Conservation (phyloP, 2,888 invertebrate species). For the Megastigmus dorsalis region DNA sequence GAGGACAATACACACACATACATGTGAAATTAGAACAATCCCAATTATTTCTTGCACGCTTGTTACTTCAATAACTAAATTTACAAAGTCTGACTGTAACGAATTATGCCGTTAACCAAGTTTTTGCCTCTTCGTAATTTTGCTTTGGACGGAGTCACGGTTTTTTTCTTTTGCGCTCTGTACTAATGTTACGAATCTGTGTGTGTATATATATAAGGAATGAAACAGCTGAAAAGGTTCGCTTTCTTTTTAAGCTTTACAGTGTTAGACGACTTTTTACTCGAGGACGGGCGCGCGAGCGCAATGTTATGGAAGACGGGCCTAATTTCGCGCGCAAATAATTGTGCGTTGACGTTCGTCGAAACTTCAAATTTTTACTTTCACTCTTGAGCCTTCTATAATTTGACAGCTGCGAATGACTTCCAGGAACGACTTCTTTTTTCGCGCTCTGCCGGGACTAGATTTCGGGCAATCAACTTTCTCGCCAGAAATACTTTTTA, state of each 20-base stretch:
- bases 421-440: slow-evolving; percentile 41
- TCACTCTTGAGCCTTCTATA: slow-evolving; percentile 43
- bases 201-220: background rate
- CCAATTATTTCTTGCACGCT: slow-evolving; percentile 16
- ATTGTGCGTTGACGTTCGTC: slow-evolving; percentile 47
- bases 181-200: background rate
- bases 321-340: slow-evolving; percentile 42
- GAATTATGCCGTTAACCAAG: slow-evolving; percentile 2
- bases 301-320: slow-evolving; percentile 33
- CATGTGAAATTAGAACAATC: slow-evolving; percentile 6
- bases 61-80: slow-evolving; percentile 29
- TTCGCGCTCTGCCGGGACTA: slow-evolving; percentile 4
- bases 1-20: no score
- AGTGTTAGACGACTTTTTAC: slow-evolving; percentile 20
- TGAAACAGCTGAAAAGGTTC: slow-evolving; percentile 4
- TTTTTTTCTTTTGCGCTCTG: background rate
- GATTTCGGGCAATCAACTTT: slow-evolving; percentile 30
- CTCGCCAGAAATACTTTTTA: slow-evolving; percentile 7
- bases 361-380: slow-evolving; percentile 36
- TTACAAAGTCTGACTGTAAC: background rate
- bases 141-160: background rate
- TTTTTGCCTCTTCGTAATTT: slow-evolving; percentile 5
- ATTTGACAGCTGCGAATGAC: slow-evolving; percentile 49
- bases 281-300: no score
- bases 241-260: slow-evolving; percentile 20